phyloP scores from a whole-genome alignment of 2,888 invertebrate genomes.

The Drosophila mercatorum region DNA sequence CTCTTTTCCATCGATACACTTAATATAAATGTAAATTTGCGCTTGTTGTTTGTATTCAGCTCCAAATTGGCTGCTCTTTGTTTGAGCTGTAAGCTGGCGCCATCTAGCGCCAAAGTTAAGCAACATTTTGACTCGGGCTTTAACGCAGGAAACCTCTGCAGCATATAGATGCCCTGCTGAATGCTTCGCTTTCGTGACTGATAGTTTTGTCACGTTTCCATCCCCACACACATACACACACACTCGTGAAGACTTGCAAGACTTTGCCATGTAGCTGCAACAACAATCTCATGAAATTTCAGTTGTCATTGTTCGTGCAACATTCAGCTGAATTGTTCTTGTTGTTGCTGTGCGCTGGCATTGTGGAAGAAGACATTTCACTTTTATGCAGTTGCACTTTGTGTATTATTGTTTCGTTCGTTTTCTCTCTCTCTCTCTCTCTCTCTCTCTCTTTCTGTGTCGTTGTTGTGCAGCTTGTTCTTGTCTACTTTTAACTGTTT shows the following conservation, averaged over 20 bases:
- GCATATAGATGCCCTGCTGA: constrained; percentile 10
- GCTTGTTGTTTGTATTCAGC: neutral
- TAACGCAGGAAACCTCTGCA: neutral
- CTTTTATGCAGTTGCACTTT: constrained; percentile 81
- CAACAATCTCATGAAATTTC: constrained; percentile 60
- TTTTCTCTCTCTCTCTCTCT: constrained; percentile 13
- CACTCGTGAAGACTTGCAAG: constrained; percentile 18
- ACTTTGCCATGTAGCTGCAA: constrained; percentile 34
- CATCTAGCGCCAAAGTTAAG: constrained; percentile 15
- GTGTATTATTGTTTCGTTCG: constrained; percentile 74
- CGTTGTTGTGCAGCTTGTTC: constrained; percentile 69
- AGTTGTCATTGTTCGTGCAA: constrained; percentile 62
- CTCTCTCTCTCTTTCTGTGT: constrained; percentile 10
- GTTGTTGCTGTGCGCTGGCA: constrained; percentile 63
- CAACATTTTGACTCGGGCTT: constrained; percentile 20
- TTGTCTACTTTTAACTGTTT: constrained; percentile 80
- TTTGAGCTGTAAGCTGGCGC: constrained; percentile 6
- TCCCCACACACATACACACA: constrained; percentile 10
- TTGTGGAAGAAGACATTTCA: constrained; percentile 80
- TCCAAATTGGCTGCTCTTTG: constrained; percentile 1
- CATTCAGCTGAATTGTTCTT: constrained; percentile 49
- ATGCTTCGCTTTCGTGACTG: constrained; percentile 34
- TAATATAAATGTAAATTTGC: constrained; percentile 15
- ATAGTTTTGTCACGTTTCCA: constrained; percentile 55
- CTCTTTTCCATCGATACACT: neutral